Evolutionary conservation across 2,797 vertebrate species (phyloP).

Genomic region (Poeciliopsis infans): DNA sequence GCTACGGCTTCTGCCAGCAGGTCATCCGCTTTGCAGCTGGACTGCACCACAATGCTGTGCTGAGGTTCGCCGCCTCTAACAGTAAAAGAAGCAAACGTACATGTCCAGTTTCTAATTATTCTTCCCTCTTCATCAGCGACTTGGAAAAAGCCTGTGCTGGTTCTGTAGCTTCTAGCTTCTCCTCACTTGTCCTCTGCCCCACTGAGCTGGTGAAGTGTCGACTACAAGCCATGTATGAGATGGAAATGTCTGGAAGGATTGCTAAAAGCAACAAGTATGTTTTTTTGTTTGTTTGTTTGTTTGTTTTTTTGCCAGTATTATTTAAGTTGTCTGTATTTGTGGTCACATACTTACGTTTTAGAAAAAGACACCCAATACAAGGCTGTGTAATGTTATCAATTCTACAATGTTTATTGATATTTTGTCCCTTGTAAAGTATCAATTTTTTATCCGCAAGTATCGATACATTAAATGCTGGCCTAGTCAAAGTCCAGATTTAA

Average conservation of each 20-base stretch:
- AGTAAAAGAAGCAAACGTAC: background rate
- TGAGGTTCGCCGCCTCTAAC: slow-evolving; percentile 77
- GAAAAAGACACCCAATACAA: background rate
- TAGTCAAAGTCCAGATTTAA: background rate
- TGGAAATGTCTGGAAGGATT: slow-evolving; percentile 91
- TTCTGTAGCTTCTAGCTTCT: slow-evolving; percentile 93
- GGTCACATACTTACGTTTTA: background rate
- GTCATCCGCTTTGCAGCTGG: slow-evolving; percentile 84
- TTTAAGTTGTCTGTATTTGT: background rate
- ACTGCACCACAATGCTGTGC: slow-evolving; percentile 79
- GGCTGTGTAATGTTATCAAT: no score
- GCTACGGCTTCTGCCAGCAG: slow-evolving; percentile 97
- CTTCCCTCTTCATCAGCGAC: slow-evolving; percentile 81
- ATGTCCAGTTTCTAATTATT: background rate
- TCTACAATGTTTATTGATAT: no score
- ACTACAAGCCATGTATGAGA: slow-evolving; percentile 95
- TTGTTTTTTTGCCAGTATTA: no score
- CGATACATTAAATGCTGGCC: background rate
- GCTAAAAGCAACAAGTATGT: slow-evolving; percentile 88
- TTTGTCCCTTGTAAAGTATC: no score
- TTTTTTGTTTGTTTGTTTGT: background rate
- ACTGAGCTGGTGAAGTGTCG: slow-evolving; percentile 97
- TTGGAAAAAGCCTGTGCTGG: slow-evolving; percentile 94
- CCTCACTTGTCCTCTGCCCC: slow-evolving; percentile 93
- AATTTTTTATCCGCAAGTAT: no score